phyloP scores from a whole-genome alignment of 2,888 invertebrate species.

The Luperina nickerlii region DNA sequence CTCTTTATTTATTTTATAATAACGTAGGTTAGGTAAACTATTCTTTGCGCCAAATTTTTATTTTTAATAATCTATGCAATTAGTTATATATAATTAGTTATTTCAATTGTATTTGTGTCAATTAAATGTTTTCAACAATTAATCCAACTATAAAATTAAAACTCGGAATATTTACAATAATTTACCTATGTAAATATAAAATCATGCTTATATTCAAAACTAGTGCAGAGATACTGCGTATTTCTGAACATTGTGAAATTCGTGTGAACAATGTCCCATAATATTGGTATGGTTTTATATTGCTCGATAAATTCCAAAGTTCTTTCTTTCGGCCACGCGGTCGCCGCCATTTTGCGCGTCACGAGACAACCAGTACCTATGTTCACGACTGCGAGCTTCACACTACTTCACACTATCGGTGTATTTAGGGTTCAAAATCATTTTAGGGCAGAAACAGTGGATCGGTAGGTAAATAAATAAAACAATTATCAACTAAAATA shows the following conservation, averaged over 20 bases:
- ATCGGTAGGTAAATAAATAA: conserved; percentile 63
- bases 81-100: conserved; percentile 55
- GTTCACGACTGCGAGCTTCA: conserved; percentile 62
- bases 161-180: conserved; percentile 50
- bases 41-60: conserved; percentile 58
- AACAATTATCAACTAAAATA: conserved; percentile 62
- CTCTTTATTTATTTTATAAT: conserved; percentile 60
- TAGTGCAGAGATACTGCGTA: conserved; percentile 62
- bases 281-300: conserved; percentile 68
- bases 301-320: conserved; percentile 70
- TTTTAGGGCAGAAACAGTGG: conserved; percentile 62
- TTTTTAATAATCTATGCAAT: conserved; percentile 65
- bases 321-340: conserved; percentile 68
- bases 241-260: conserved; percentile 62
- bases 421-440: conserved; percentile 57
- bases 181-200: conserved; percentile 57
- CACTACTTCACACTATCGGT: conserved; percentile 57
- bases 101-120: conserved; percentile 61
- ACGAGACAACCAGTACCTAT: conserved; percentile 56
- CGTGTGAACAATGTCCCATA: conserved; percentile 69
- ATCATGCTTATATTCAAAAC: conserved; percentile 60
- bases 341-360: conserved; percentile 68
- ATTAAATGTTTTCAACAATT: conserved; percentile 62
- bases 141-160: conserved; percentile 59
- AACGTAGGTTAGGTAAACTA: conserved; percentile 58